phyloP scores from a whole-genome alignment of 2,113 vertebrate genomes.

The Peucedramus taeniatus region DNA sequence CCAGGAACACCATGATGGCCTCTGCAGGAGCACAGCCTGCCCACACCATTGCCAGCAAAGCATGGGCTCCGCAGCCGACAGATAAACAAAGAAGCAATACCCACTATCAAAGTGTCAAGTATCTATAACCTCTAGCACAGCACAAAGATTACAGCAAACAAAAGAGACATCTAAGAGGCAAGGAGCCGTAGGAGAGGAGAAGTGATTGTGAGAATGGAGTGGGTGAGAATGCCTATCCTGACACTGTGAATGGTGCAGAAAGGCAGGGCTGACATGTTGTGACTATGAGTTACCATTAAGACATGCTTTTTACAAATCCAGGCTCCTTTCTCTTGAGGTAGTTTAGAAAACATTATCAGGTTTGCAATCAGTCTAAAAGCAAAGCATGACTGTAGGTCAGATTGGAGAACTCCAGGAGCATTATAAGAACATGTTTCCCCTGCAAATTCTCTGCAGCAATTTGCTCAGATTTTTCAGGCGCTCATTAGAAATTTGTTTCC shows the following conservation, averaged over 20 bases:
- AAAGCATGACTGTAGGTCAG: neutral
- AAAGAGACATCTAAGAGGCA: neutral
- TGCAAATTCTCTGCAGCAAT: neutral
- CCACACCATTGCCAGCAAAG: rapidly evolving
- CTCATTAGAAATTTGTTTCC: neutral
- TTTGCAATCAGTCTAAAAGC: conserved; percentile 39
- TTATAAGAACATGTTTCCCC: neutral
- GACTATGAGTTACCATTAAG: neutral
- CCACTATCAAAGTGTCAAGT: neutral
- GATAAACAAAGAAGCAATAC: conserved; percentile 19
- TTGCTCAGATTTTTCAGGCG: neutral
- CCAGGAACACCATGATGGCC: rapidly evolving
- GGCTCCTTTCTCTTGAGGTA: neutral
- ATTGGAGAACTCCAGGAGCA: rapidly evolving
- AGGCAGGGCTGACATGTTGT: neutral
- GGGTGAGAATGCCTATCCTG: conserved; percentile 11
- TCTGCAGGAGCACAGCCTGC: neutral
- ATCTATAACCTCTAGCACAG: conserved; percentile 1
- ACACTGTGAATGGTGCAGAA: neutral
- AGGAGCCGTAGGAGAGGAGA: neutral
- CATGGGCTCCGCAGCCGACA: neutral
- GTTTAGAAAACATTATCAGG: conserved; percentile 24
- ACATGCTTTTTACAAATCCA: neutral
- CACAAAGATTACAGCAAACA: conserved; percentile 1
- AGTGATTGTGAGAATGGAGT: neutral